Evolutionary conservation across 92 coral and sea anemone species (phyloP).

Genomic region (Epizoanthus scotinus): DNA sequence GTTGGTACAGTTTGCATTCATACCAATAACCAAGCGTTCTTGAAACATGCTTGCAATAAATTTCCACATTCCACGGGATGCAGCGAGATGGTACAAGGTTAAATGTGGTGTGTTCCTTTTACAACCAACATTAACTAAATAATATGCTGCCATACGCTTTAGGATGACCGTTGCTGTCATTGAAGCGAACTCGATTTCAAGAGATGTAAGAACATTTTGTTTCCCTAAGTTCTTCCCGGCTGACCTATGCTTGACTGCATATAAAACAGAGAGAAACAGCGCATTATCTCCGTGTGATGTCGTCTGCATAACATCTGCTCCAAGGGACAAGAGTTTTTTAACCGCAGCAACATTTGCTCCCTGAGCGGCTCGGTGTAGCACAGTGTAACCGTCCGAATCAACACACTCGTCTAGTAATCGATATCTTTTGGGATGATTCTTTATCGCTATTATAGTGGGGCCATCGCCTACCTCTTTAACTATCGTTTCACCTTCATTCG

Average conservation of each 20-base stretch:
- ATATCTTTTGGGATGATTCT: conserved; percentile 50
- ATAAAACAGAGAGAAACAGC: conserved; percentile 18
- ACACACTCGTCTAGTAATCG: conserved; percentile 42
- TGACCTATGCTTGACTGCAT: conserved; percentile 22
- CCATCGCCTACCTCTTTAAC: conserved; percentile 33
- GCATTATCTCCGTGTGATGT: conserved; percentile 36
- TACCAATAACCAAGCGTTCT: conserved; percentile 21
- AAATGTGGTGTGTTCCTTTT: conserved; percentile 34
- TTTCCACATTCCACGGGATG: conserved; percentile 63
- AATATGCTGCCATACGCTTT: conserved; percentile 10
- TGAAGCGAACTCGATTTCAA: conserved; percentile 54
- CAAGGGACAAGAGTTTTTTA: conserved; percentile 25
- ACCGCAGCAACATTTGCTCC: conserved; percentile 64
- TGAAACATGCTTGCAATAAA: conserved; percentile 45
- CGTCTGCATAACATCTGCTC: conserved; percentile 24
- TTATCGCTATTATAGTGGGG: conserved; percentile 34
- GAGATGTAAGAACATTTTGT: conserved; percentile 2
- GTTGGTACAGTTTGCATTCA: conserved; percentile 65
- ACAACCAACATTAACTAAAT: conserved; percentile 32
- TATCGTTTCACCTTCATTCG: background rate
- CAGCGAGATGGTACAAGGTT: conserved; percentile 73
- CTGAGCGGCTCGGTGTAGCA: conserved; percentile 68
- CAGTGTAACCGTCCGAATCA: conserved; percentile 60
- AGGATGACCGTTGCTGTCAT: conserved; percentile 39
- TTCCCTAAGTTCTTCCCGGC: background rate